phyloP scores from a whole-genome alignment of 2,113 vertebrate species.

The Daubentonia madagascariensis region DNA sequence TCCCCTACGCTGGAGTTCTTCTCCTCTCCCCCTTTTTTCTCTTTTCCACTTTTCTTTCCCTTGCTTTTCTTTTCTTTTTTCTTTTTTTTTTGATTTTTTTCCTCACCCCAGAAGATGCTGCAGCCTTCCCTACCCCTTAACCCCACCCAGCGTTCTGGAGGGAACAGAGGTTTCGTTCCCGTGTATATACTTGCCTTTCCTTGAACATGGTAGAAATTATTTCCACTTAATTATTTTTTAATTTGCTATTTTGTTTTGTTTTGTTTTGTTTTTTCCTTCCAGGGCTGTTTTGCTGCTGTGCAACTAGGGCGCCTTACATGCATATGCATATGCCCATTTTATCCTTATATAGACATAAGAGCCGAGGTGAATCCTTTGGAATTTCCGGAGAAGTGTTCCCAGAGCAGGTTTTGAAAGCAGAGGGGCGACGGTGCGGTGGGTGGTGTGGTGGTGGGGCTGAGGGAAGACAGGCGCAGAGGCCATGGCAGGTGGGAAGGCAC shows the following conservation, averaged over 20 bases:
- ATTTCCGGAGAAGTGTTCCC: not conserved
- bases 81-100: not conserved
- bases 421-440: no score
- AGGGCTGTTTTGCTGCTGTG: not conserved
- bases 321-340: not conserved
- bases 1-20: not conserved
- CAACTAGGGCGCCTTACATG: accelerated
- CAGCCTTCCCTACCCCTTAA: not conserved
- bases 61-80: not conserved
- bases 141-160: not conserved
- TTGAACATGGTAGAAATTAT: not conserved
- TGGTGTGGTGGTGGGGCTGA: not conserved
- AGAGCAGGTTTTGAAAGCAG: not conserved
- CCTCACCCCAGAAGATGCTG: not conserved
- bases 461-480: not conserved
- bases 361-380: not conserved
- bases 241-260: not conserved
- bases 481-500: not conserved
- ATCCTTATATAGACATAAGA: not conserved
- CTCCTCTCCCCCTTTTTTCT: not conserved
- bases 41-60: not conserved
- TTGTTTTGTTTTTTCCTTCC: not conserved
- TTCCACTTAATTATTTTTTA: not conserved
- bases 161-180: not conserved
- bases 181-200: not conserved